Evolutionary conservation across 1,140 invertebrate genomes (phyloP).

Genomic region (Aphelinus atriplicis): DNA sequence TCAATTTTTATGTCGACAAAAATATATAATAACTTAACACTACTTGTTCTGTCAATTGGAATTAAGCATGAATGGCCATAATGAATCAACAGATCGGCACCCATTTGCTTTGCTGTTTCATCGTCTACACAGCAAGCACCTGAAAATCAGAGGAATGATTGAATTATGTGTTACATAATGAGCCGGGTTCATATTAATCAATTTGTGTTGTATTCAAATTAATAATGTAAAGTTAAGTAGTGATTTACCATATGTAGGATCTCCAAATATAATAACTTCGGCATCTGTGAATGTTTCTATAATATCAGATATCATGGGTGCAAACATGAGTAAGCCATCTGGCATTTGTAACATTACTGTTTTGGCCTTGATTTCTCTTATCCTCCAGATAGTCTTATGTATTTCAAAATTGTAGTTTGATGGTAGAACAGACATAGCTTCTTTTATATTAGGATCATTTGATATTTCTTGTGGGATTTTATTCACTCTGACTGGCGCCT

Average conservation of each 20-base stretch:
- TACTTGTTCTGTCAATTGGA: conserved; percentile 90
- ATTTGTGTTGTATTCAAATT: background rate
- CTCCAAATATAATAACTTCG: conserved; percentile 97
- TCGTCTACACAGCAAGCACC: conserved; percentile 99
- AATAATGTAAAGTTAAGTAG: conserved; percentile 2
- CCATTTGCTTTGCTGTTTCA: conserved; percentile 89
- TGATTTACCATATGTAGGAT: conserved; percentile 88
- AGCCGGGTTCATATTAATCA: background rate
- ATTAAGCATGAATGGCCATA: conserved; percentile 99
- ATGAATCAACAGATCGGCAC: conserved; percentile 93
- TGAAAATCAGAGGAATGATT: conserved; percentile 28
- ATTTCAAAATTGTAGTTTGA: conserved; percentile 99
- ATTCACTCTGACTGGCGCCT: conserved; percentile 75
- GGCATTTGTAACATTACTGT: conserved; percentile 96
- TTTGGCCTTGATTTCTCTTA: conserved; percentile 82
- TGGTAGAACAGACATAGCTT: conserved; percentile 81
- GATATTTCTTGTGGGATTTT: conserved; percentile 87
- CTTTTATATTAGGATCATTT: conserved; percentile 80
- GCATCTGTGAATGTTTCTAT: conserved; percentile 92
- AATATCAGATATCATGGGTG: conserved; percentile 93
- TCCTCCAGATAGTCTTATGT: conserved; percentile 97
- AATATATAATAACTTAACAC: conserved; percentile 94
- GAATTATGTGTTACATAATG: no score
- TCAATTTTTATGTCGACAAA: conserved; percentile 97
- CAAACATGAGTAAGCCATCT: conserved; percentile 92